A percentile compares a stretch with the other conserved stretches of the same genome.
phyloP scores from a whole-genome alignment of 2,113 vertebrate genomes.

The Rhabdomys dilectus region DNA sequence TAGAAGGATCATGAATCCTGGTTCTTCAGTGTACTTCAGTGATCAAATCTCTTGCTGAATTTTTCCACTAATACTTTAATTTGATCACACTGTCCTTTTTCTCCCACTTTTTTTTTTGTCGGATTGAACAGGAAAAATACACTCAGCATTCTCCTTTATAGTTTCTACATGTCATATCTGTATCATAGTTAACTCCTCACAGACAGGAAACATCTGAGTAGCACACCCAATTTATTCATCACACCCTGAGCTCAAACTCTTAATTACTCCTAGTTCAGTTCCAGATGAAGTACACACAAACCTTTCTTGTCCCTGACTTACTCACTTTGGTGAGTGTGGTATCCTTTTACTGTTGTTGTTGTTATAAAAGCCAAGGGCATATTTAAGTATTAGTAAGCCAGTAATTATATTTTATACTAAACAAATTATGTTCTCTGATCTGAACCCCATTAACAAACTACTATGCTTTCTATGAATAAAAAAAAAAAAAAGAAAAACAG shows the following conservation, averaged over 20 bases:
- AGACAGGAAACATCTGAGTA: background rate
- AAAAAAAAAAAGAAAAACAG: background rate
- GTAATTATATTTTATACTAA: conserved; percentile 48
- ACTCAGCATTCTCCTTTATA: background rate
- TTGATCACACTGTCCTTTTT: background rate
- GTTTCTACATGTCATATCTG: background rate
- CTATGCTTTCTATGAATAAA: conserved; percentile 28
- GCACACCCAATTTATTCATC: background rate
- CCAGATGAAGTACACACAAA: background rate
- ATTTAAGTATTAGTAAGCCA: conserved; percentile 36
- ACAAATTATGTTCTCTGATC: background rate
- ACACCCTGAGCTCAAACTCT: background rate
- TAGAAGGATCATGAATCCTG: no score
- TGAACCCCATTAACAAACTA: background rate
- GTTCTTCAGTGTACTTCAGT: background rate
- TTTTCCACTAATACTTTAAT: background rate
- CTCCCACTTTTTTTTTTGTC: background rate
- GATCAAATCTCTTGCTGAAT: background rate
- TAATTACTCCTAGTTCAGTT: background rate
- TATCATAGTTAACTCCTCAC: background rate
- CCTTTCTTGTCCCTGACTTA: background rate
- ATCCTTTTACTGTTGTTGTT: no score
- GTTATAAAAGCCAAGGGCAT: background rate
- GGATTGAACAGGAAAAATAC: background rate
- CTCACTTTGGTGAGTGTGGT: conserved; percentile 32